phyloP scores from a whole-genome alignment of 2,888 invertebrate species.

The Rotaria macrura region DNA sequence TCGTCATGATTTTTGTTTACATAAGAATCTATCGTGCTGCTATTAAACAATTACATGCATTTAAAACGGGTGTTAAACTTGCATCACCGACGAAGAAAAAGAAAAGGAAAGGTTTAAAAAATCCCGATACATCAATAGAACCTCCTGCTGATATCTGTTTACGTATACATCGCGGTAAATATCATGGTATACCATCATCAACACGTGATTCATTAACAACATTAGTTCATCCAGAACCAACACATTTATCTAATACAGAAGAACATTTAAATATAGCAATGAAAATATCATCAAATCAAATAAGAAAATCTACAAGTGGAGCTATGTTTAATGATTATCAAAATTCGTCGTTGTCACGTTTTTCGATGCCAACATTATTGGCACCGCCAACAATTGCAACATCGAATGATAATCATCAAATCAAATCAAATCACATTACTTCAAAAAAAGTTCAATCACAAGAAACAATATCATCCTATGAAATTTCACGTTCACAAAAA shows the following conservation, averaged over 20 bases:
- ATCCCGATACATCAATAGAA: constrained; percentile 13
- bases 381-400: background rate
- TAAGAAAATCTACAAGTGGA: background rate
- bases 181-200: constrained; percentile 10
- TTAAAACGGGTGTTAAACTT: constrained; percentile 29
- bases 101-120: background rate
- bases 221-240: background rate
- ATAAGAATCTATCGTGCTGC: constrained; percentile 88
- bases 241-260: background rate
- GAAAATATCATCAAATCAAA: background rate
- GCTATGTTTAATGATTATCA: background rate
- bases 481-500: background rate
- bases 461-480: background rate
- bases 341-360: background rate
- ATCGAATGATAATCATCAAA: background rate
- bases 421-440: background rate
- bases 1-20: constrained; percentile 96
- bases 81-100: constrained; percentile 14
- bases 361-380: background rate
- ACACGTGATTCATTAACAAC: background rate
- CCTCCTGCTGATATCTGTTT: constrained; percentile 45
- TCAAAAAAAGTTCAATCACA: background rate
- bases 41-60: constrained; percentile 64
- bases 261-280: background rate
- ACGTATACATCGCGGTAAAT: constrained; percentile 80